A percentile compares a stretch with the other conserved stretches of the same genome.
Evolutionary conservation across 2,888 invertebrate genomes (phyloP).

Genomic region (Lepidocyrtoides sp.): DNA sequence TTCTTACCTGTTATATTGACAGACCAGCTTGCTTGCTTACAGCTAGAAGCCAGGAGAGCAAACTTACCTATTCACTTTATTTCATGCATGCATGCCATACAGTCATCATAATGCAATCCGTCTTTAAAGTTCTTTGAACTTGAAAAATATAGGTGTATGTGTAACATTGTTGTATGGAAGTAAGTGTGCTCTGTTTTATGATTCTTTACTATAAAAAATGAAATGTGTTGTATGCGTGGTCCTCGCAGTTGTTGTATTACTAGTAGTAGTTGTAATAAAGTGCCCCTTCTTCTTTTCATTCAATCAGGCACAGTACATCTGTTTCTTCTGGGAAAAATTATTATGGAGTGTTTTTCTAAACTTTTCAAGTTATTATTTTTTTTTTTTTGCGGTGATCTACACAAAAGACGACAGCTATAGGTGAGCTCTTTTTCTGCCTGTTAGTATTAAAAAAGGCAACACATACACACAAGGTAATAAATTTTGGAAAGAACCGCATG

Average conservation of each 20-base stretch:
- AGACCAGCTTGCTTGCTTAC: conserved; percentile 42
- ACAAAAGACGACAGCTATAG: background rate
- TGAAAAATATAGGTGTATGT: conserved; percentile 65
- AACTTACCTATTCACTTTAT: conserved; percentile 50
- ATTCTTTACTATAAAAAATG: background rate
- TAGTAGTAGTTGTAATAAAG: background rate
- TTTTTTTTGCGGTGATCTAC: conserved; percentile 52
- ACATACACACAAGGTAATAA: conserved; percentile 1
- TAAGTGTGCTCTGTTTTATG: conserved; percentile 6
- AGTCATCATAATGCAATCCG: conserved; percentile 77
- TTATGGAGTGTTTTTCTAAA: conserved; percentile 14
- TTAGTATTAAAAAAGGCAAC: background rate
- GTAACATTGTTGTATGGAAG: conserved; percentile 6
- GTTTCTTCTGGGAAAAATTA: conserved; percentile 43
- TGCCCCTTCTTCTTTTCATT: conserved; percentile 44
- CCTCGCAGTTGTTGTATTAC: too few relatives aligned
- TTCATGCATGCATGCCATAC: conserved; percentile 63
- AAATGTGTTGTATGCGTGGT: conserved; percentile 29
- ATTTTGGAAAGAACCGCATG: conserved; percentile 1
- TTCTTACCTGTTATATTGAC: conserved; percentile 50
- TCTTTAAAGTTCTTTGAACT: conserved; percentile 80
- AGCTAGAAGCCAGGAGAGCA: conserved; percentile 53
- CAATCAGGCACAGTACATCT: conserved; percentile 31
- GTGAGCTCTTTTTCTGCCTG: background rate
- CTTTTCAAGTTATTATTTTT: conserved; percentile 31